Percentiles rank a stretch among this genome's conserved stretches.
These are phyloP conservation scores for Carposina sasakii DNA, from an alignment of 1,140 invertebrate genomes.

Conservation along the genomic window DNA sequence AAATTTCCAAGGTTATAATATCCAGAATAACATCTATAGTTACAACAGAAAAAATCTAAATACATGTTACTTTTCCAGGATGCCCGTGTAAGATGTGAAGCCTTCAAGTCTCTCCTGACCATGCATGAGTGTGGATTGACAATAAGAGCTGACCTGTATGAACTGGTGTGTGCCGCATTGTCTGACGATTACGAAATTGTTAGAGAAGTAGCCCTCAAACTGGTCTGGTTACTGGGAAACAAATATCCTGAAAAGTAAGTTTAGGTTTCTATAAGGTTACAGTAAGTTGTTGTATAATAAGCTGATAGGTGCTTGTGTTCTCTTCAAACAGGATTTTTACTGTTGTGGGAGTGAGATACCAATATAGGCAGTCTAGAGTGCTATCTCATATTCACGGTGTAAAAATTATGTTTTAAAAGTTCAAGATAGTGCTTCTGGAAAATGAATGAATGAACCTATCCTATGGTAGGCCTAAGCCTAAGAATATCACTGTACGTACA, in stretches of 20 bases:
- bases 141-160: constrained; percentile 85
- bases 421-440: too few species aligned
- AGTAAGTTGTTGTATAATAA: background rate
- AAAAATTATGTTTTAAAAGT: too few species aligned
- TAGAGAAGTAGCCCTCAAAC: constrained; percentile 85
- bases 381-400: too few species aligned
- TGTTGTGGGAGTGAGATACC: too few species aligned
- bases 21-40: too few species aligned
- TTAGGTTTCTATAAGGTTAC: background rate
- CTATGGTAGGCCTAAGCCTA: too few species aligned
- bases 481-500: too few species aligned
- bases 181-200: constrained; percentile 97
- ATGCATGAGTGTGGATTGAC: constrained; percentile 86
- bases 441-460: too few species aligned
- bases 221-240: constrained; percentile 89
- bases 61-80: too few species aligned
- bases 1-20: too few species aligned
- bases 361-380: too few species aligned
- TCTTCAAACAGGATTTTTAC: background rate
- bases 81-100: constrained; percentile 89
- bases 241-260: constrained; percentile 90
- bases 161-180: constrained; percentile 85
- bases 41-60: too few species aligned
- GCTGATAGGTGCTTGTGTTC: background rate
- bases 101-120: constrained; percentile 87